Evolutionary conservation across 2,797 vertebrate genomes (phyloP), one percentile per base, ranked within the genome.

Genomic region (Apogon talboti): DNA sequence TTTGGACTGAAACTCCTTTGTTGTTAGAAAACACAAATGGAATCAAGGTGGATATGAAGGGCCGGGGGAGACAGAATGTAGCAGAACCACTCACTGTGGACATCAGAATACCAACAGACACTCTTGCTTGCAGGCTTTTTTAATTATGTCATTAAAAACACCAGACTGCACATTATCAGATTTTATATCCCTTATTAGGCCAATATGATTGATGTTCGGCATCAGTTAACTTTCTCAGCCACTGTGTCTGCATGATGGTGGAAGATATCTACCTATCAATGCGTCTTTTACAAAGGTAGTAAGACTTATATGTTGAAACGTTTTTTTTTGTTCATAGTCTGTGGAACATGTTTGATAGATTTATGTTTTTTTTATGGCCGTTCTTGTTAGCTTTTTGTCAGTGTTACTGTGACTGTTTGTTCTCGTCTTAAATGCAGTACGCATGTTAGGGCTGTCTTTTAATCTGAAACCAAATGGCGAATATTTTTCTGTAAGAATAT

Each of bases 41-140:
- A 75, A 30, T 43, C 21, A 41, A 49, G 33, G 63, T 75, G 69
- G 53, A 71, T 48, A 66, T 52, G 61, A 76, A 69, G 66, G 21
- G 52, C 66, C 55, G 51, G n/a, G 45, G 67, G 53, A 66, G 42
- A 66, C 48, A 12, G 51, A 70, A 72, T 71, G 77, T 74, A 77
- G 75, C 78, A 73, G 18, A 52, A 66, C 38, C 50, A 24, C 42
- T 78, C 24, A 50, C 42, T 41, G 67, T 52, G 64, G 59, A 86
- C 24, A 35, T 41, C 51, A 37, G 73, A 70, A 74, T 63, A 28
- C 41, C 38, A 38, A 38, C 30, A 74, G 38, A 54, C 57, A 63
- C 50, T 66, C 14, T 37, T 48, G 33, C 33, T 35, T 35, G 33
- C 24, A 28, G 24, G 24, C n/a, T n/a, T 5, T 51, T 35, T 51